Percentiles rank a stretch among this genome's conserved stretches.
These are phyloP conservation scores for Nylanderia fulva DNA, from an alignment of 1,140 invertebrate species.

Conservation along the genomic window DNA sequence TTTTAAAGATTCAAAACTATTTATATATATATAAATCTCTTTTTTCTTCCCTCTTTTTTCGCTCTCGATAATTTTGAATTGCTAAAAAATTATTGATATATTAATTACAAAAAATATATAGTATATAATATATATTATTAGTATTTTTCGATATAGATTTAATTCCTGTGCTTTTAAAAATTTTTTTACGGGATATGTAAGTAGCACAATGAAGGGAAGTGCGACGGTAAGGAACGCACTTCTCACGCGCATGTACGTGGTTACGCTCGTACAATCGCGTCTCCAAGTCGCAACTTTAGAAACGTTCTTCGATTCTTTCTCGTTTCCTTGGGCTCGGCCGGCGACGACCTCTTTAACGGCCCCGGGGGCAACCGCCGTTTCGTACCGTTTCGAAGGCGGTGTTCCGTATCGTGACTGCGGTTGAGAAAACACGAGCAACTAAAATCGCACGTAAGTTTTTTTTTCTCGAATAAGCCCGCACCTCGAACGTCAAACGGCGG, in stretches of 20 bases:
- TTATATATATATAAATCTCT: too few relatives aligned
- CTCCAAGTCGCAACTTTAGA: neutral
- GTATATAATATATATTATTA: too few relatives aligned
- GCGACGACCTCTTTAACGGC: constrained; percentile 48
- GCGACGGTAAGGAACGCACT: constrained; percentile 53
- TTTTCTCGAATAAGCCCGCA: constrained; percentile 11
- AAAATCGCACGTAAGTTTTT: constrained; percentile 57
- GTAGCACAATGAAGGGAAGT: constrained; percentile 69
- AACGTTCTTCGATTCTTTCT: constrained; percentile 20
- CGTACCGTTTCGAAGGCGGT: constrained; percentile 53
- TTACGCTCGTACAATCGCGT: neutral
- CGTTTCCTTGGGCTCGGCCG: constrained; percentile 1
- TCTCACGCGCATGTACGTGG: too few relatives aligned
- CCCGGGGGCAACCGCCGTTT: constrained; percentile 39
- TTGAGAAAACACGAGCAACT: constrained; percentile 57
- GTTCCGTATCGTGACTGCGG: constrained; percentile 61
- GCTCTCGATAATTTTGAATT: too few relatives aligned
- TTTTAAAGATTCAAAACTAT: too few relatives aligned
- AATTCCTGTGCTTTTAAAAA: neutral
- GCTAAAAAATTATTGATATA: neutral
- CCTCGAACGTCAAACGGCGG: constrained; percentile 5
- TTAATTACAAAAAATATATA: neutral
- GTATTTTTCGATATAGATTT: neutral
- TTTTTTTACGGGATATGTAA: neutral
- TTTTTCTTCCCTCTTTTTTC: too few relatives aligned